A percentile compares a stretch with the other conserved stretches of the same genome.
phyloP scores from a whole-genome alignment of 2,888 invertebrate species.

The Scelioninae gen. 2 region DNA sequence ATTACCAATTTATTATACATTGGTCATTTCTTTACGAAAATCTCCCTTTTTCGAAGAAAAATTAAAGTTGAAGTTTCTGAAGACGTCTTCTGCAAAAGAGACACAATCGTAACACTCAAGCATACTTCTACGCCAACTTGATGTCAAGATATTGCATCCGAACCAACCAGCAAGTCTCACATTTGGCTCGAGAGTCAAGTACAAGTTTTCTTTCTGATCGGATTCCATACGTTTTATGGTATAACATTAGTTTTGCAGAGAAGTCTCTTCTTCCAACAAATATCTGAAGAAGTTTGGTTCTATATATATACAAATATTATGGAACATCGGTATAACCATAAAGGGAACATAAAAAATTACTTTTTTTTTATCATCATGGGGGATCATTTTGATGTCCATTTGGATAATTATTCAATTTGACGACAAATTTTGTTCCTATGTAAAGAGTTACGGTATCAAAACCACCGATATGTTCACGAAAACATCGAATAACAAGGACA shows the following conservation, averaged over 20 bases:
- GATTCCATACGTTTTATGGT: conserved; percentile 43
- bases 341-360: not conserved
- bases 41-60: too few relatives aligned
- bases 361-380: too few relatives aligned
- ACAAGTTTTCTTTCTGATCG: conserved; percentile 43
- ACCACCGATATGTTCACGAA: too few relatives aligned
- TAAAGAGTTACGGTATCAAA: too few relatives aligned
- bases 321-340: not conserved
- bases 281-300: conserved; percentile 3
- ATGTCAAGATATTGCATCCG: conserved; percentile 35
- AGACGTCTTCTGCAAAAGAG: too few relatives aligned
- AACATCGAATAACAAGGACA: too few relatives aligned
- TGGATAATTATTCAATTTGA: too few relatives aligned
- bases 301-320: conserved; percentile 1
- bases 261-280: conserved; percentile 15
- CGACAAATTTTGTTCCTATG: too few relatives aligned
- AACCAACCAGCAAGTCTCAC: conserved; percentile 22
- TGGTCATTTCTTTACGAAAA: too few relatives aligned
- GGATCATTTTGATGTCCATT: too few relatives aligned
- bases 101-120: conserved; percentile 14
- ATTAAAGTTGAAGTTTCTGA: too few relatives aligned
- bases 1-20: too few relatives aligned
- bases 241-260: conserved; percentile 29
- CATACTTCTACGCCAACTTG: conserved; percentile 27
- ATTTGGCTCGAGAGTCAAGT: conserved; percentile 22